phyloP scores from a whole-genome alignment of 2,888 invertebrate species.

The Lottia scabra region DNA sequence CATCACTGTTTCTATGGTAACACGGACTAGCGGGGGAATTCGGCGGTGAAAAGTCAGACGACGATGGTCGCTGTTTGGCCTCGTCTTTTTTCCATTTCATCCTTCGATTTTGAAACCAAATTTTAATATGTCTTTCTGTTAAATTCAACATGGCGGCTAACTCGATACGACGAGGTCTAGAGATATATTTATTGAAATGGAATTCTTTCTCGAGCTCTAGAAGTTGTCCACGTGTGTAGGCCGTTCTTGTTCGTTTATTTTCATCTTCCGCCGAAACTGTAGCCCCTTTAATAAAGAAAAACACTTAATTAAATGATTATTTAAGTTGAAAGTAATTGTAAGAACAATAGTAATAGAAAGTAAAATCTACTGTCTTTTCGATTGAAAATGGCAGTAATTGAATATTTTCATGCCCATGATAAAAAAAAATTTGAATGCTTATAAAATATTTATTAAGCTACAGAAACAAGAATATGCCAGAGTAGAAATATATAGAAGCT shows the following conservation, averaged over 20 bases:
- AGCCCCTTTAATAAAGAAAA: slow-evolving; percentile 52
- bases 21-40: not conserved
- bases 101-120: slow-evolving; percentile 72
- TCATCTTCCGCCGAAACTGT: slow-evolving; percentile 64
- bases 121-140: slow-evolving; percentile 88
- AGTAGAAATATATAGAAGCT: too few species aligned
- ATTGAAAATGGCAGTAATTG: too few species aligned
- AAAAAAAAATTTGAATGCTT: too few species aligned
- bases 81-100: slow-evolving; percentile 69
- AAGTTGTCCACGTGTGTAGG: slow-evolving; percentile 97
- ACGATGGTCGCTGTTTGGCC: slow-evolving; percentile 61
- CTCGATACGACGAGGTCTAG: slow-evolving; percentile 95
- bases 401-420: too few species aligned
- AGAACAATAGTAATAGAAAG: too few species aligned
- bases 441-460: too few species aligned
- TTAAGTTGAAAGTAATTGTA: too few species aligned
- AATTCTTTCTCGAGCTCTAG: slow-evolving; percentile 98
- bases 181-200: slow-evolving; percentile 98
- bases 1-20: not conserved
- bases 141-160: slow-evolving; percentile 96
- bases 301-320: too few species aligned
- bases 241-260: slow-evolving; percentile 87
- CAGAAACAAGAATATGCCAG: too few species aligned
- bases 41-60: slow-evolving; percentile 11
- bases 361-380: too few species aligned